Base-by-base conservation (phyloP, 2,113 vertebrate genomes). In the Origma solitaria region DNA sequence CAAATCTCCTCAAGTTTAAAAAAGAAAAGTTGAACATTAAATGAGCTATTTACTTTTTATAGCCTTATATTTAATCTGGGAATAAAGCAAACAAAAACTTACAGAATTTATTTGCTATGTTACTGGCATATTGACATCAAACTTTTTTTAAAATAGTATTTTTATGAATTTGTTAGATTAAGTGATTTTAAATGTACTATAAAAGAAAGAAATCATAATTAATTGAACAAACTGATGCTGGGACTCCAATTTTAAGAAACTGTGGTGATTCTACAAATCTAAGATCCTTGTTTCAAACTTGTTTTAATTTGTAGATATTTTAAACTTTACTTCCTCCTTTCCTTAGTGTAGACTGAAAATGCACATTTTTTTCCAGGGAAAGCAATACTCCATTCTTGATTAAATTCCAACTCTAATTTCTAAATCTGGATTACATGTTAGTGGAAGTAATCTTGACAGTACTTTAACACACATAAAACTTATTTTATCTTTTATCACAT, bases 121-220 rank as follows among this genome's bases (percentile, higher is more conserved):
- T 85, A 49, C 35, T 75, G 81, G 10, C 35, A 79, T 72, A 50
- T 76, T 50, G 62, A 42, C 25, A 65, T 11, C 1, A 71, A 54
- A 1, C n/a, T 16, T 50, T 58, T 6, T 0, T 6, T 0, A 0
- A 10, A 89, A 25, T 15, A 57, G 1, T 51, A 0, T 80, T 31
- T 79, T 79, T 40, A 82, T 71, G 3, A 60, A 71, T 94, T 91
- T 78, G 2, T 82, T 94, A 53, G 15, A 69, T 49, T 56, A 56
- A 76, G 11, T 51, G 22, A 40, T 49, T 93, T 80, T 47, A 68
- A 78, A 51, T 21, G 3, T 27, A 56, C 11, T 51, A 4, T 44
- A 18, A 78, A 68, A 31, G 21, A 83, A 91, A 40, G 7, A 44
- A 75, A 20, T 60, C 65, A n/a, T 33, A 91, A 76, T 82, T 75